Base-by-base conservation (phyloP, 2,797 vertebrate genomes). In the Tragelaphus eurycerus region DNA sequence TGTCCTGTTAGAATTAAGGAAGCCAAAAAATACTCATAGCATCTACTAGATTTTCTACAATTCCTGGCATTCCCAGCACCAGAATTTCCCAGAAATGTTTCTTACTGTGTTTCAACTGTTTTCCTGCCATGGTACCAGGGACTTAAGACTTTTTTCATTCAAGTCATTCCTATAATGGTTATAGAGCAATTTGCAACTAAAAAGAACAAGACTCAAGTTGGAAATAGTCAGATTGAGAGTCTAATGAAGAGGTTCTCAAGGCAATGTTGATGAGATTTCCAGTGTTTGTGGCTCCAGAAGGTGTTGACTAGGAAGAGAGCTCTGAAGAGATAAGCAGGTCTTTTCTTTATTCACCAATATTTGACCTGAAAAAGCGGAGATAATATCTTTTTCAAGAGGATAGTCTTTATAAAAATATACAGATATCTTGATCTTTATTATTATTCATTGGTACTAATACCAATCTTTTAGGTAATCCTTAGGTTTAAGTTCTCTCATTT, bases 361-460 rank as follows among this genome's bases (percentile, higher is more conserved):
- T 95, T 95, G 59, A 2, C 76, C 62, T 90, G 38, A 92, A 83
- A 89, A 84, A 86, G 31, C 78, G 11, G 43, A 85, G 14, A 27
- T 79, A 21, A 21, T 14, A 23, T 88, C 7, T 48, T 96, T 97
- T 76, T 83, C 13, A 94, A 89, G 38, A 9, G 27, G 50, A 55
- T 89, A 15, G 90, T 96, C 81, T 96, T 97, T 90, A 79, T 78
- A 71, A 93, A 71, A 95, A 83, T 48, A n/a, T 71, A 15, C 0
- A 60, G 0, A 76, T 86, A 84, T 74, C 25, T 91, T 62, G 34
- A 50, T 88, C 52, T 52, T 91, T 94, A 67, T 62, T 93, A 6
- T 85, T 93, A 7, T 94, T 81, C 7, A 34, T 82, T 86, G 27
- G 12, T 90, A 43, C 13, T 64, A 54, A 5, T 85, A 29, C 43